Evolutionary conservation across 2,888 invertebrate species (phyloP), one percentile per base, ranked within the genome.

Genomic region (Chironomus riparius): DNA sequence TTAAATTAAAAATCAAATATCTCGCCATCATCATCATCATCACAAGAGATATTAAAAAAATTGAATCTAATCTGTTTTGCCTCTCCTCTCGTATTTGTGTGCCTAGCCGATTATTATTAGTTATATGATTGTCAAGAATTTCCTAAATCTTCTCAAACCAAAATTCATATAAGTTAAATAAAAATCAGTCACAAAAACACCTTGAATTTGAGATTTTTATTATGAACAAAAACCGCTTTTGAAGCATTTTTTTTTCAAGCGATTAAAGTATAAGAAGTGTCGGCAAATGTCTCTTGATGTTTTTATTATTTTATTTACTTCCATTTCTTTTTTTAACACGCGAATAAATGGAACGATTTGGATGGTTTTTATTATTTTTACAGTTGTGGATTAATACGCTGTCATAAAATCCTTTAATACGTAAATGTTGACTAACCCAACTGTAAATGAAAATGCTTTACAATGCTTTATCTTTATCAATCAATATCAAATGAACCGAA

Each of bases 391-490:
- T 72, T 72, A 72, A 61, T 56, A 56, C 21, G 13, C 61, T 48
- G 56, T 48, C 56, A 62, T 72, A 72, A 72, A 72, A 72, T 72
- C 72, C 62, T 72, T 72, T 72, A 72, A 72, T 72, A 61, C 72
- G 18, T 24, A 62, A 62, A 22, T 15, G 21, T 18, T 56, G 12
- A 71, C 71, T 56, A 71, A 71, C 71, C 71, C 71, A 71, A 18
- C 70, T 70, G 47, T 70, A 38, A 38, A 38, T 38, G 38, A 38
- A 38, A 38, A 50, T n/a, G n/a, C n/a, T n/a, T n/a, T n/a, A n/a
- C n/a, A 50, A 50, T 50, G n/a, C 18, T 56, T 56, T 65, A 65
- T 65, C 65, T 65, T 65, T 56, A 56, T 56, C 56, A 65, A 65
- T 65, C 65, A 15, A 56, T 18, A 56, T 56, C 56, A 65, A 65